Conservation (phyloP, 2,888 invertebrate genomes). For the Aethes cnicana region DNA sequence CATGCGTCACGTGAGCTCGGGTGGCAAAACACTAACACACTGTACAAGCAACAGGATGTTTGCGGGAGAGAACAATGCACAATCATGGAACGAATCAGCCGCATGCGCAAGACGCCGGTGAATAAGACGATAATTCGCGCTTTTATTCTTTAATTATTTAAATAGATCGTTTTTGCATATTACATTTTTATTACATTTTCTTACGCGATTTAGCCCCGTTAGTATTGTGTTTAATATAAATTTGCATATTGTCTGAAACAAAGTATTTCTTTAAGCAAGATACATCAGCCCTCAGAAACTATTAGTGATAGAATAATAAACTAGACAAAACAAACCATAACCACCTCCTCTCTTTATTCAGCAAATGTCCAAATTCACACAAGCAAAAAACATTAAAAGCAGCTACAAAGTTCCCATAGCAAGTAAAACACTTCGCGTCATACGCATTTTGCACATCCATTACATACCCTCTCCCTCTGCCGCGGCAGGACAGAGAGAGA, state of each 20-base stretch:
- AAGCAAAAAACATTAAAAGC: neutral
- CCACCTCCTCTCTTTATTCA: neutral
- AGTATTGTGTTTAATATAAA: no score
- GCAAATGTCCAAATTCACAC: neutral
- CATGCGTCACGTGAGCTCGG: no score
- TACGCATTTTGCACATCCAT: neutral
- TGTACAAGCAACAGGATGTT: slow-evolving; percentile 6
- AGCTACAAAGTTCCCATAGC: neutral
- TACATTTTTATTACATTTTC: no score
- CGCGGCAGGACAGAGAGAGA: slow-evolving; percentile 7
- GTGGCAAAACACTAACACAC: neutral
- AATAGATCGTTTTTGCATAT: no score
- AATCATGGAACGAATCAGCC: slow-evolving; percentile 6
- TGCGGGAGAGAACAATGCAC: slow-evolving; percentile 8
- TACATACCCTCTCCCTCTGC: slow-evolving; percentile 6
- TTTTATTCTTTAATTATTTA: no score
- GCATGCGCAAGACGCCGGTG: neutral
- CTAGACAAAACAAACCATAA: no score
- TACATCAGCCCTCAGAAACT: no score
- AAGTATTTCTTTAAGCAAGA: no score
- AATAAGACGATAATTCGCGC: no score
- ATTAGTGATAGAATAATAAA: no score
- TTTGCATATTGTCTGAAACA: no score
- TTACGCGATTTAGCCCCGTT: no score
- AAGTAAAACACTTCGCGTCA: neutral